Evolutionary conservation across 2,113 vertebrate genomes (phyloP), one percentile per base, ranked within the genome.

Genomic region (Cinclus mexicanus): DNA sequence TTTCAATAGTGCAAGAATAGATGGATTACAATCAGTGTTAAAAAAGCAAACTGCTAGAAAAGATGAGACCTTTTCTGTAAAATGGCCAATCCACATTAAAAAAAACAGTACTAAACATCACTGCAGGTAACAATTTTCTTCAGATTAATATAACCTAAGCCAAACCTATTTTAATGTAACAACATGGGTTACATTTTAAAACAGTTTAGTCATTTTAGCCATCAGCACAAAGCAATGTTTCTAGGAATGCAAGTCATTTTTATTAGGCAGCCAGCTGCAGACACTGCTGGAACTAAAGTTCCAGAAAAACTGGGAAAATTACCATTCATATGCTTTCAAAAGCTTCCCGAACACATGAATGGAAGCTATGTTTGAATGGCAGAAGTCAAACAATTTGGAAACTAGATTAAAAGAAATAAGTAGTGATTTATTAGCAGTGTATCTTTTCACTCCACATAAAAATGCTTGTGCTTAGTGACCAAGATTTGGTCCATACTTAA

Each of bases 171-270:
- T 89, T 75, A 91, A 87, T 23, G 14, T 82, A 85, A 72, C 31
- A 33, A n/a, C 16, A 47, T 33, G 37, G 28, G 50, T 87, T 95
- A 42, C 55, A 59, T 77, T 95, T 90, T 74, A 77, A 72, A 85
- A 80, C 7, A 56, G 28, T 82, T 95, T 42, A 59, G 90, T 74
- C 12, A 55, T 83, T 93, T 91, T 44, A 82, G 33, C 39, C 61
- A 70, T 77, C 55, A 39, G 63, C 77, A 91, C 63, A 74, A 85
- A 12, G 50, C 78, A 42, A 52, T 41, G 79, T 74, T 93, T 95
- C 90, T 90, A 95, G 55, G 91, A 94, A 96, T 75, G 75, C 67
- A 90, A 91, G 82, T 83, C 44, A 95, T 92, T 95, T 96, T 95
- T 95, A 93, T 60, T 46, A 95, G 67, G 74, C 83, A 93, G 75